Base-by-base conservation (phyloP, 2,113 vertebrate species). In the Athene noctua region DNA sequence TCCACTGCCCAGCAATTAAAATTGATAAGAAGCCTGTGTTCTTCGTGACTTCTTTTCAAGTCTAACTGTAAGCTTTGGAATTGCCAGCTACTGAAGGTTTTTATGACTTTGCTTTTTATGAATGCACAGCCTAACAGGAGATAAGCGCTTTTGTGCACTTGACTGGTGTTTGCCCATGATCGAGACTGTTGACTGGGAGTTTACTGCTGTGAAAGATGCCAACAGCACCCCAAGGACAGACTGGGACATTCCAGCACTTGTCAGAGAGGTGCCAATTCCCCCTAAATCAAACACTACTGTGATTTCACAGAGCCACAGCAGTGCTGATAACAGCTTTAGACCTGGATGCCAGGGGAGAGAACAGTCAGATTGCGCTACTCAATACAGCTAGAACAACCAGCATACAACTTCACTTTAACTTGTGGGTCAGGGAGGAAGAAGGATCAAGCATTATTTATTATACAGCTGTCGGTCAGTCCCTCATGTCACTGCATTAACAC, bases 221-320 rank as follows among this genome's bases (percentile, higher is more conserved):
- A 97, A 85, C 93, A 90, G 80, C 92, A 94, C 79, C 67, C 92
- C 97, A 98, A 98, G 97, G 97, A 95, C 97, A 97, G 80, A 65
- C 85, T 81, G 94, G 96, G 96, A 97, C 98, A 98, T 98, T 98
- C 97, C 97, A 97, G 92, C 95, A 86, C 95, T 95, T 95, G 96
- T 86, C 94, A 94, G 63, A 85, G 95, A 95, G 91, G 92, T 97
- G 96, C 96, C 93, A 96, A 10, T 96, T 96, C 74, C 80, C 90
- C 91, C 15, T 86, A 93, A 95, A 96, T 86, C 94, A 95, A 95
- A 93, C 84, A 93, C 25, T 15, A 25, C 72, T 46, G 58, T 38
- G 62, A 92, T 66, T 88, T 92, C 68, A 80, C 40, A 94, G 63
- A 94, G 88, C 84, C 51, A 62, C 71, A 90, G 71, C 77, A 78